A percentile compares a stretch with the other conserved stretches of the same genome.
phyloP scores from a whole-genome alignment of 2,888 invertebrate genomes.

The Lasioglossum lativentre region DNA sequence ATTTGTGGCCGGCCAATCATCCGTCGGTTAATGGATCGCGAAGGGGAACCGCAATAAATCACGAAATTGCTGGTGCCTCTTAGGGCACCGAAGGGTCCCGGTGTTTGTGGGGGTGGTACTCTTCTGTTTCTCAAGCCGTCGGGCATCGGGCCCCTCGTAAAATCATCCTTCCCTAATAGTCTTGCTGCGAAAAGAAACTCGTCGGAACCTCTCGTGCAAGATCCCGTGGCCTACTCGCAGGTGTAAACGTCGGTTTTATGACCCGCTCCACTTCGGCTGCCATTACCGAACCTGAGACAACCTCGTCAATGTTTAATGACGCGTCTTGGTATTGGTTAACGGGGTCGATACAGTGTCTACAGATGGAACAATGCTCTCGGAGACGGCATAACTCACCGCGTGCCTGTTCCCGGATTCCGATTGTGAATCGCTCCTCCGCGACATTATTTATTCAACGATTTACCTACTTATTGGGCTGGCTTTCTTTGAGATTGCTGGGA shows the following conservation, averaged over 20 bases:
- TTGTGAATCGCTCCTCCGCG: neutral
- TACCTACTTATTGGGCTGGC: neutral
- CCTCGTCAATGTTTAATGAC: constrained; percentile 47
- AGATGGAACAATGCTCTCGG: neutral
- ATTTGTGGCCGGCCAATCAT: constrained; percentile 53
- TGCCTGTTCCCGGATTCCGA: neutral
- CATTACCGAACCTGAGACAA: constrained; percentile 29
- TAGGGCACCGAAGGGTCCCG: constrained; percentile 15
- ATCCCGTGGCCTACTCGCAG: constrained; percentile 13
- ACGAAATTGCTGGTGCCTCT: constrained; percentile 64
- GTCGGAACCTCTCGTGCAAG: neutral
- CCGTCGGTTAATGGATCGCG: constrained; percentile 62
- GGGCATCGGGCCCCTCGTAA: constrained; percentile 45
- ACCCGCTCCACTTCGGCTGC: constrained; percentile 17
- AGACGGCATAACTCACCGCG: neutral
- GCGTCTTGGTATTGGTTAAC: neutral
- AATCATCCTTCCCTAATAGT: constrained; percentile 54
- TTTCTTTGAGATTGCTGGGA: neutral
- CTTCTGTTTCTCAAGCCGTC: neutral
- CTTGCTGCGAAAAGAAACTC: neutral
- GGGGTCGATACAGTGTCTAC: neutral
- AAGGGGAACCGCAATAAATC: constrained; percentile 65
- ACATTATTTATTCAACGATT: neutral
- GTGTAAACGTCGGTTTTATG: constrained; percentile 54
- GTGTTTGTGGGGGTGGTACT: constrained; percentile 18